These are phyloP conservation scores for Ennomos quercinarius DNA, from an alignment of 2,888 invertebrate species.

Conservation along the genomic window DNA sequence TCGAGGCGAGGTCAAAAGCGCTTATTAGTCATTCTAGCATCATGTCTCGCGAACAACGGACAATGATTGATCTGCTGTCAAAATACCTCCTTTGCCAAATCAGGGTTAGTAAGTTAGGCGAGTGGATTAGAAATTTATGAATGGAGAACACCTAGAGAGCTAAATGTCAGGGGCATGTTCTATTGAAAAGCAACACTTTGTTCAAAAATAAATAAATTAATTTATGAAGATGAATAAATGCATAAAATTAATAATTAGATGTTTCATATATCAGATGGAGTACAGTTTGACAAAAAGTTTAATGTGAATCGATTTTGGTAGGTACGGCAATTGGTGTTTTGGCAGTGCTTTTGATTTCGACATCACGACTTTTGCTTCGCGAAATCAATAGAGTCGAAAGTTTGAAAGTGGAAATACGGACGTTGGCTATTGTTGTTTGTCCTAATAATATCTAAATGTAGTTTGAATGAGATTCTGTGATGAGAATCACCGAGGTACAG, in stretches of 20 bases:
- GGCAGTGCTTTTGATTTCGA: constrained; percentile 10
- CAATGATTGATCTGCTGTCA: constrained; percentile 42
- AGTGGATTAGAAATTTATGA: constrained; percentile 24
- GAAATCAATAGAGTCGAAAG: constrained; percentile 29
- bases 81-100: constrained; percentile 22
- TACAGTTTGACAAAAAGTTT: too few species aligned
- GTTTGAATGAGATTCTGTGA: constrained; percentile 15
- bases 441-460: constrained; percentile 10
- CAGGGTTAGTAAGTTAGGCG: constrained; percentile 32
- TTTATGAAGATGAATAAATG: too few species aligned
- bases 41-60: constrained; percentile 23
- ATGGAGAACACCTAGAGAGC: constrained; percentile 15
- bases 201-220: too few species aligned
- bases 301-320: too few species aligned
- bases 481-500: constrained; percentile 10
- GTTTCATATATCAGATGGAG: too few species aligned
- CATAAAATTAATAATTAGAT: too few species aligned
- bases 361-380: constrained; percentile 26
- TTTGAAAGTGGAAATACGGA: constrained; percentile 27
- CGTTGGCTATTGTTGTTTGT: constrained; percentile 26
- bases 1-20: constrained; percentile 35
- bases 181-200: too few species aligned
- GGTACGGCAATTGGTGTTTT: constrained; percentile 3
- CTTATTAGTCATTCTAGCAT: constrained; percentile 41
- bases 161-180: constrained; percentile 15